phyloP scores from a whole-genome alignment of 2,888 invertebrate species.

The Coecobrya sp. region DNA sequence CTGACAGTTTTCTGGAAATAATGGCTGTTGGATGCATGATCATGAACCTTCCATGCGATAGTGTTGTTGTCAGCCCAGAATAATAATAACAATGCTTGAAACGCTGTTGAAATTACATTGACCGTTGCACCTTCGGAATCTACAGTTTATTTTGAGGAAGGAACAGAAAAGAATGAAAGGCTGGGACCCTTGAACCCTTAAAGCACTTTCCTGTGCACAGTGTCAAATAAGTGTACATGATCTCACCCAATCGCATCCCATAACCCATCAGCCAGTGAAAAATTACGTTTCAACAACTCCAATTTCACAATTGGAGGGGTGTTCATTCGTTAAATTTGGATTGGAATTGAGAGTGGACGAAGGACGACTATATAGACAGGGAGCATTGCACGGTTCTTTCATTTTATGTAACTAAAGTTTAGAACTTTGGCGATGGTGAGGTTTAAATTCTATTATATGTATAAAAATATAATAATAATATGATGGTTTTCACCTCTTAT shows the following conservation, averaged over 20 bases:
- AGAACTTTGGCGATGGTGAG: no score
- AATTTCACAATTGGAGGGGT: background rate
- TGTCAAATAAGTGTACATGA: conserved; percentile 18
- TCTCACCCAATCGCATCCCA: background rate
- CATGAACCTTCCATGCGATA: background rate
- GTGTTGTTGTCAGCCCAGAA: background rate
- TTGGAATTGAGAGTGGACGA: conserved; percentile 17
- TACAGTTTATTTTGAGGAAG: background rate
- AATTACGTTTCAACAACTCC: conserved; percentile 3
- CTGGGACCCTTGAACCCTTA: background rate
- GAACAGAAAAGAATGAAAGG: background rate
- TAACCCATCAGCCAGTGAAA: conserved; percentile 39
- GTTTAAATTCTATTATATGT: no score
- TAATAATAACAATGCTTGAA: conserved; percentile 3
- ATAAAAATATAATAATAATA: no score
- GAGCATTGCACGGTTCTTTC: background rate
- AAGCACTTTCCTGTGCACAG: background rate
- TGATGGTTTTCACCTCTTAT: no score
- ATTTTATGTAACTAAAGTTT: no score
- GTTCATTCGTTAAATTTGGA: conserved; percentile 56
- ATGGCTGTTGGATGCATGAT: background rate
- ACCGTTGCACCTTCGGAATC: conserved; percentile 22
- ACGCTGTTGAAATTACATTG: conserved; percentile 12
- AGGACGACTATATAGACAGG: no score
- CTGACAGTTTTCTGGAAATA: conserved; percentile 2